Percentiles rank a stretch among this genome's conserved stretches.
These are phyloP conservation scores for Cassiopea xamachana DNA, from an alignment of 30 jellyfish, hydroid and myxozoan species.

Conservation along the genomic window DNA sequence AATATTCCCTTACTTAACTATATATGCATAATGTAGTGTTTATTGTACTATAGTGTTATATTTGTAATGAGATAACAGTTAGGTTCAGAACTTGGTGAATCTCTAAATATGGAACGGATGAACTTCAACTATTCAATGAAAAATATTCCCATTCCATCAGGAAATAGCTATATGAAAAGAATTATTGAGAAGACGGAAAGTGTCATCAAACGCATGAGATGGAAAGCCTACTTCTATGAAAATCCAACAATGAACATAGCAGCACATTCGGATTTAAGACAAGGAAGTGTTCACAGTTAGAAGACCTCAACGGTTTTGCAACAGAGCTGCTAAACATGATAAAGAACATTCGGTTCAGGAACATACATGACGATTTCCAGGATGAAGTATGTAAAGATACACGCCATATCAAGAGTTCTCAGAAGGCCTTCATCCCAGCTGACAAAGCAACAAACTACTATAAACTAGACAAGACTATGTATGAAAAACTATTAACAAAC, in stretches of 20 bases:
- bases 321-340: conserved; percentile 59
- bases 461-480: conserved; percentile 8
- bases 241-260: conserved; percentile 12
- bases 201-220: conserved; percentile 33
- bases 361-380: conserved; percentile 38
- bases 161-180: too few relatives aligned
- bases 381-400: conserved; percentile 27
- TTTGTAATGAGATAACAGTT: too few relatives aligned
- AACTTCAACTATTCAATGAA: too few relatives aligned
- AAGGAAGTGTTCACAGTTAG: conserved; percentile 63
- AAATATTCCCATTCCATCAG: too few relatives aligned
- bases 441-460: conserved; percentile 69
- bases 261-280: conserved; percentile 36
- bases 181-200: not conserved
- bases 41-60: too few relatives aligned
- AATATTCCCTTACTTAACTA: too few relatives aligned
- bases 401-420: conserved; percentile 3
- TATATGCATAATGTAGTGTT: too few relatives aligned
- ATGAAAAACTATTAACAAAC: conserved; percentile 35
- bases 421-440: conserved; percentile 52
- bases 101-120: too few relatives aligned
- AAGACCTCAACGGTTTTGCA: conserved; percentile 45
- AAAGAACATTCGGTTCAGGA: conserved; percentile 47
- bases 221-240: conserved; percentile 61
- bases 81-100: too few relatives aligned